phyloP scores from a whole-genome alignment of 2,888 invertebrate genomes.

The Orchestes rusci region DNA sequence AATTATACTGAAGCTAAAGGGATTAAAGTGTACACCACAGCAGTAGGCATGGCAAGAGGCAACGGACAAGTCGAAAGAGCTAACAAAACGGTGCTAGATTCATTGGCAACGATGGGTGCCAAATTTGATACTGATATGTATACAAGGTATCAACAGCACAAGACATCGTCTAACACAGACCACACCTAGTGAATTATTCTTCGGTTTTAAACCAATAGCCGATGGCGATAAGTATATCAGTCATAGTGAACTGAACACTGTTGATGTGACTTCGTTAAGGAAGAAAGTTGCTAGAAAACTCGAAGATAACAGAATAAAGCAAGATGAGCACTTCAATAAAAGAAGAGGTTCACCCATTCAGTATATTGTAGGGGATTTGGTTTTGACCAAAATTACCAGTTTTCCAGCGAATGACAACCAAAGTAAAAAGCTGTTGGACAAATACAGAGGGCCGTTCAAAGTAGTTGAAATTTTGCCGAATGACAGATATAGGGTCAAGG shows the following conservation, averaged over 20 bases:
- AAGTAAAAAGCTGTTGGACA: constrained; percentile 6
- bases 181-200: constrained; percentile 12
- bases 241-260: constrained; percentile 4
- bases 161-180: constrained; percentile 18
- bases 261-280: constrained; percentile 11
- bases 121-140: constrained; percentile 22
- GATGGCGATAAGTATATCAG: constrained; percentile 10
- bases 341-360: constrained; percentile 1
- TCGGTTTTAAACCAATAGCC: constrained; percentile 6
- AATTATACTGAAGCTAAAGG: constrained; percentile 32
- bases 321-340: background rate
- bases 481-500: constrained; percentile 7
- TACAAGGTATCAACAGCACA: constrained; percentile 27
- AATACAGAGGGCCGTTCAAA: constrained; percentile 13
- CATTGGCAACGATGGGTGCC: constrained; percentile 20
- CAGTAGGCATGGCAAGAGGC: constrained; percentile 29
- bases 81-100: constrained; percentile 22
- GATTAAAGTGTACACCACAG: constrained; percentile 28
- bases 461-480: constrained; percentile 12
- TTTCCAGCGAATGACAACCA: constrained; percentile 7
- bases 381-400: constrained; percentile 7
- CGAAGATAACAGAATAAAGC: background rate
- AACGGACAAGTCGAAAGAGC: constrained; percentile 36
- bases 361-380: constrained; percentile 5
- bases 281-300: constrained; percentile 2